phyloP scores from a whole-genome alignment of 2,797 vertebrate species.

The Ciconia nigra region DNA sequence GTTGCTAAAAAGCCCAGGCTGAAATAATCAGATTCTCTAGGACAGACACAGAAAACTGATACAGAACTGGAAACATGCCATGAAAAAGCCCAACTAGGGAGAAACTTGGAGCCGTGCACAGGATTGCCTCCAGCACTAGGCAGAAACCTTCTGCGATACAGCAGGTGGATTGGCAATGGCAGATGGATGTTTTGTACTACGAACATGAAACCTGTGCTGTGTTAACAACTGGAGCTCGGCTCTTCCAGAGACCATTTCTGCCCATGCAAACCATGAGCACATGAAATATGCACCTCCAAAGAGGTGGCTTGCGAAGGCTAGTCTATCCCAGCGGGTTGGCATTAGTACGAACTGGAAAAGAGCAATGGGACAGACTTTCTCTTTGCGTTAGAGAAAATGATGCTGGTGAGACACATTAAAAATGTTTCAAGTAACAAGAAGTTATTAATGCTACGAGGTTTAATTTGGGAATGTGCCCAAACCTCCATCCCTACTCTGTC shows the following conservation, averaged over 20 bases:
- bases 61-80: background rate
- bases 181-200: background rate
- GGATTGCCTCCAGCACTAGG: background rate
- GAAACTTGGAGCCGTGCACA: background rate
- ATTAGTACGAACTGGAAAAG: background rate
- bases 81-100: fast-evolving
- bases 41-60: background rate
- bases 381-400: background rate
- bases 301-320: background rate
- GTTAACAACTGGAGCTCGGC: background rate
- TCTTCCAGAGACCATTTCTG: background rate
- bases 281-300: background rate
- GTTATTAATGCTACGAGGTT: background rate
- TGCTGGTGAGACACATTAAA: background rate
- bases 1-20: background rate
- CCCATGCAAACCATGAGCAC: fast-evolving
- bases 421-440: background rate
- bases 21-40: background rate
- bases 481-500: background rate
- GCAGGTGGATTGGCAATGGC: background rate
- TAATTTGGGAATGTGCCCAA: background rate
- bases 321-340: fast-evolving
- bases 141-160: background rate
- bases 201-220: background rate
- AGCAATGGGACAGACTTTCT: background rate